Conservation (phyloP, 2,888 invertebrate genomes). For the Asteroscopus sphinx region DNA sequence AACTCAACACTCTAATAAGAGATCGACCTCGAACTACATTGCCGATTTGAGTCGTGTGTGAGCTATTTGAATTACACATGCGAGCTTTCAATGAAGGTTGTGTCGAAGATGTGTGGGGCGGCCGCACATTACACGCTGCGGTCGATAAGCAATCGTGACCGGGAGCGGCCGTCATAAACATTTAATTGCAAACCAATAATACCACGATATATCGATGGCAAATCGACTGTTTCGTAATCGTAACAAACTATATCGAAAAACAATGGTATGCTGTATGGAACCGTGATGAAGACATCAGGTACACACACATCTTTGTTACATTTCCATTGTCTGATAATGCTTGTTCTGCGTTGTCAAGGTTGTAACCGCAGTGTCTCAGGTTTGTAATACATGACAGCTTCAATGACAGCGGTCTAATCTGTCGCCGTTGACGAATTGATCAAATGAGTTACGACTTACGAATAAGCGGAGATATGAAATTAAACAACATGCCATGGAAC, state of each 20-base stretch:
- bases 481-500: conserved; percentile 27
- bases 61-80: conserved; percentile 72
- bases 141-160: conserved; percentile 54
- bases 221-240: conserved; percentile 32
- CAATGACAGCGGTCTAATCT: conserved; percentile 43
- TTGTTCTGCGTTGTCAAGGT: conserved; percentile 59
- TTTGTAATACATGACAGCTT: conserved; percentile 46
- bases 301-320: conserved; percentile 51
- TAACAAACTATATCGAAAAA: conserved; percentile 27
- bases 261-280: conserved; percentile 30
- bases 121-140: conserved; percentile 33
- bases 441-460: conserved; percentile 26
- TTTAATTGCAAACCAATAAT: conserved; percentile 48
- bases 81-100: conserved; percentile 64
- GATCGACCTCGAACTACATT: conserved; percentile 77
- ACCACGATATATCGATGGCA: conserved; percentile 32
- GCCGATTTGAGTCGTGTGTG: conserved; percentile 71
- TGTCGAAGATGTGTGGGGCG: conserved; percentile 57
- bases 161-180: conserved; percentile 52
- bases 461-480: conserved; percentile 26
- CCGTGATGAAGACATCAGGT: conserved; percentile 57
- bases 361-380: conserved; percentile 23
- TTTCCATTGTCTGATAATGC: conserved; percentile 56
- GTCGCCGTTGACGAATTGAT: conserved; percentile 39
- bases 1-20: conserved; percentile 65